Percentiles rank a stretch among this genome's conserved stretches.
These are phyloP conservation scores for Eupithecia vulgata DNA, from an alignment of 2,888 invertebrate genomes.

Conservation along the genomic window DNA sequence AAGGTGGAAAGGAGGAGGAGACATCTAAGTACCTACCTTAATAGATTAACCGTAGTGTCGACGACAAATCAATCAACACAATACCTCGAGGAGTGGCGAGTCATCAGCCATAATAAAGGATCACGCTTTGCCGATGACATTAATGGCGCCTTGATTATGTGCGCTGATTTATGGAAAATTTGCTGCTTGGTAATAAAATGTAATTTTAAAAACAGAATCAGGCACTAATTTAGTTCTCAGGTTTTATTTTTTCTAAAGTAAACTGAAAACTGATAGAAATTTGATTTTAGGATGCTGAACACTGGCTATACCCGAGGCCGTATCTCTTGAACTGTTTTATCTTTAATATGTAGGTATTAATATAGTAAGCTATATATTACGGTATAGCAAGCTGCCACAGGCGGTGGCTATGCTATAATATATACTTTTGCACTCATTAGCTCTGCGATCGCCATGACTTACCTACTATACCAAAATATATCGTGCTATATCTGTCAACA, in stretches of 20 bases:
- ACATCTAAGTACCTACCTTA: not conserved
- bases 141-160: slow-evolving; percentile 3
- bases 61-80: slow-evolving; percentile 1
- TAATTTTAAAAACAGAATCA: not conserved
- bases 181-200: not conserved
- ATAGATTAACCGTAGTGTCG: not conserved
- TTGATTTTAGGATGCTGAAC: too few relatives aligned
- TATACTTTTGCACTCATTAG: too few relatives aligned
- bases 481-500: too few relatives aligned
- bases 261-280: not conserved
- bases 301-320: too few relatives aligned
- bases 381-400: too few relatives aligned
- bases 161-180: not conserved
- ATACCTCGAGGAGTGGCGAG: slow-evolving; percentile 1
- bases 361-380: too few relatives aligned
- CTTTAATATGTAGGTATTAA: too few relatives aligned
- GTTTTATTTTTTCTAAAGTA: not conserved
- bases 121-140: not conserved
- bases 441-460: too few relatives aligned
- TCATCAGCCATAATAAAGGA: slow-evolving; percentile 6
- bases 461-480: too few relatives aligned
- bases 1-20: too few relatives aligned
- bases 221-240: not conserved
- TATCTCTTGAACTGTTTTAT: too few relatives aligned
- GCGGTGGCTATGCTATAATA: too few relatives aligned